Conservation (phyloP, 2,888 invertebrate species). For the Sinotaia quadrata region DNA sequence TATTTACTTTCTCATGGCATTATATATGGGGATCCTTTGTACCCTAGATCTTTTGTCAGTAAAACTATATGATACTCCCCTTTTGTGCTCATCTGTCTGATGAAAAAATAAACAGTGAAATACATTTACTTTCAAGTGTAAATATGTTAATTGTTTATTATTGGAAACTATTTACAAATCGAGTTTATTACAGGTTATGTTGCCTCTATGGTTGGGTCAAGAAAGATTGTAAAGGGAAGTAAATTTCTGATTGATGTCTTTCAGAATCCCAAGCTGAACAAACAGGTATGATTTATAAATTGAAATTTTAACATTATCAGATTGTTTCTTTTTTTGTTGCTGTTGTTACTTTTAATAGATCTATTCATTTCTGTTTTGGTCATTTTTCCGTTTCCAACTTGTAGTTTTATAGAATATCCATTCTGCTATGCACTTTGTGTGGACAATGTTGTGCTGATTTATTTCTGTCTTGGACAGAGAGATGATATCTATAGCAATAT, state of each 20-base stretch:
- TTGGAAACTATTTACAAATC: neutral
- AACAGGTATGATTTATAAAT: constrained; percentile 73
- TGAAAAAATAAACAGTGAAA: neutral
- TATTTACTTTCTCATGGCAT: too few relatives aligned
- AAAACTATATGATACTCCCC: neutral
- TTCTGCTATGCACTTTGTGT: too few relatives aligned
- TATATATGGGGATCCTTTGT: too few relatives aligned
- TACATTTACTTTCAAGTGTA: neutral
- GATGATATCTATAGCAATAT: too few relatives aligned
- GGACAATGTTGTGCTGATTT: too few relatives aligned
- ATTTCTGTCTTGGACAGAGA: too few relatives aligned
- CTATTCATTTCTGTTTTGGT: neutral
- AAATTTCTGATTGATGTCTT: constrained; percentile 69
- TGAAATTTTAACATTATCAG: too few relatives aligned
- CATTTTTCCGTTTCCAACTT: neutral
- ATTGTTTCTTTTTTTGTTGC: too few relatives aligned
- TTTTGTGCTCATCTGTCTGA: neutral
- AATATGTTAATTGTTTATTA: neutral
- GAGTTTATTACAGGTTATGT: constrained; percentile 52
- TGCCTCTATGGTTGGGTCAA: constrained; percentile 58
- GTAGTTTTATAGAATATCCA: neutral
- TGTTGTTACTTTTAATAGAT: neutral
- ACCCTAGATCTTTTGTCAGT: too few relatives aligned
- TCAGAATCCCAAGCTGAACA: constrained; percentile 77
- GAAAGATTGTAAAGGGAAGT: constrained; percentile 65